phyloP scores from a whole-genome alignment of 2,888 invertebrate species.

The Macaria liturata region DNA sequence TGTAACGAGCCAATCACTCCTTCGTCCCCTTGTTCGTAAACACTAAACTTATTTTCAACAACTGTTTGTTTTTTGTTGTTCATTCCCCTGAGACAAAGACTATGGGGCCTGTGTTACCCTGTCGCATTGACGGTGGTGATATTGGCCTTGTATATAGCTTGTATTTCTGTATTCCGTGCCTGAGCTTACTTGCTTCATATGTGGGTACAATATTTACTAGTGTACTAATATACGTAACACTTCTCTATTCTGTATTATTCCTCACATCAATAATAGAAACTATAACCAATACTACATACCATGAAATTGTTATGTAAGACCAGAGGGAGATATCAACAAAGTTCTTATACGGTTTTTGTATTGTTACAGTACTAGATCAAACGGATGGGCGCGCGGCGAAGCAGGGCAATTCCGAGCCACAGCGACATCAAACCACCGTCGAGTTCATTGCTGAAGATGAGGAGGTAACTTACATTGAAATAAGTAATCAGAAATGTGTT shows the following conservation, averaged over 20 bases:
- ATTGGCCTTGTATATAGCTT: no score
- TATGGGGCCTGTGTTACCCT: no score
- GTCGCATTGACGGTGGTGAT: no score
- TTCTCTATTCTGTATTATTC: not conserved
- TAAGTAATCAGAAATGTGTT: not conserved
- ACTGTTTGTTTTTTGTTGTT: no score
- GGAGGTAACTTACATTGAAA: constrained; percentile 52
- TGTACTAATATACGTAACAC: no score
- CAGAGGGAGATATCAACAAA: not conserved
- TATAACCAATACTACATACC: not conserved
- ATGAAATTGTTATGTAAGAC: not conserved
- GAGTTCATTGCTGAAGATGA: constrained; percentile 74
- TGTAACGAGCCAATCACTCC: constrained; percentile 9
- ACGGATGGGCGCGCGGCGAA: constrained; percentile 61
- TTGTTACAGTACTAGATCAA: constrained; percentile 78
- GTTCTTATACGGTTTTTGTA: not conserved
- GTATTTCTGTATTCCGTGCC: no score
- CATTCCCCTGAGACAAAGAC: no score
- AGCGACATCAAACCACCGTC: constrained; percentile 62
- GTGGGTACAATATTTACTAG: no score
- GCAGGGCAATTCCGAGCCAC: constrained; percentile 59
- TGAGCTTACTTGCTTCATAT: no score
- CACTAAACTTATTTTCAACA: no score
- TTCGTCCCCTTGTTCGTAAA: not conserved
- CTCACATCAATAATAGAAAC: not conserved